Conservation (phyloP, 2,797 vertebrate genomes). For the Margarornis squamiger region DNA sequence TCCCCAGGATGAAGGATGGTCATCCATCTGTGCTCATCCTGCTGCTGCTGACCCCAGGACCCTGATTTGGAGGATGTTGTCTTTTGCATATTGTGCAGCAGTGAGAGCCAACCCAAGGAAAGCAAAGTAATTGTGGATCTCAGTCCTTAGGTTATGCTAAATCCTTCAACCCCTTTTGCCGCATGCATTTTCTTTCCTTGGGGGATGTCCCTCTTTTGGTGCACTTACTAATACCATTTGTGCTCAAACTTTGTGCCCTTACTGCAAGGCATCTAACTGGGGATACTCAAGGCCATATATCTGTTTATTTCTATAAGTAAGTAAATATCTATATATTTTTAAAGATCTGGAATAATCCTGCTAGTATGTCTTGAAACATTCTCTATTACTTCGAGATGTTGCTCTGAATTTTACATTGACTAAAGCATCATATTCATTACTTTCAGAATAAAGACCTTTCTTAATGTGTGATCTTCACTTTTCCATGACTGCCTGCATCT, state of each 20-base stretch:
- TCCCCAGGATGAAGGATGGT: neutral
- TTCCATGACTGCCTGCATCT: neutral
- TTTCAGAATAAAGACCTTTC: neutral
- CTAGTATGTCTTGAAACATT: neutral
- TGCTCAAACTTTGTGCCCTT: neutral
- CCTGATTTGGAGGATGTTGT: neutral
- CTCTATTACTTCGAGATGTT: neutral
- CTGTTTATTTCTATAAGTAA: neutral
- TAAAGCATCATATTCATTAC: neutral
- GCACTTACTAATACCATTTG: accelerated
- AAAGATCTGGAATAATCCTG: neutral
- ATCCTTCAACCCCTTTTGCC: neutral
- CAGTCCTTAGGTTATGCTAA: neutral
- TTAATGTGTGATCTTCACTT: neutral
- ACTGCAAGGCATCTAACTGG: neutral
- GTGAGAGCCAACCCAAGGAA: neutral
- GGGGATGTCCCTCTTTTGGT: neutral
- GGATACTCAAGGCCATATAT: neutral
- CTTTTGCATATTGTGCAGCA: accelerated
- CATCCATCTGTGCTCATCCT: neutral
- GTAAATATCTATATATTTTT: neutral
- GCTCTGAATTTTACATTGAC: neutral
- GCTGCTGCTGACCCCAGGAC: neutral
- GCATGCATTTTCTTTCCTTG: accelerated
- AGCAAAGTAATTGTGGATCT: neutral